Percentiles rank a stretch among this genome's conserved stretches.
Evolutionary conservation across 2,888 invertebrate species (phyloP).

Genomic region (Acanthosoma haemorrhoidale): DNA sequence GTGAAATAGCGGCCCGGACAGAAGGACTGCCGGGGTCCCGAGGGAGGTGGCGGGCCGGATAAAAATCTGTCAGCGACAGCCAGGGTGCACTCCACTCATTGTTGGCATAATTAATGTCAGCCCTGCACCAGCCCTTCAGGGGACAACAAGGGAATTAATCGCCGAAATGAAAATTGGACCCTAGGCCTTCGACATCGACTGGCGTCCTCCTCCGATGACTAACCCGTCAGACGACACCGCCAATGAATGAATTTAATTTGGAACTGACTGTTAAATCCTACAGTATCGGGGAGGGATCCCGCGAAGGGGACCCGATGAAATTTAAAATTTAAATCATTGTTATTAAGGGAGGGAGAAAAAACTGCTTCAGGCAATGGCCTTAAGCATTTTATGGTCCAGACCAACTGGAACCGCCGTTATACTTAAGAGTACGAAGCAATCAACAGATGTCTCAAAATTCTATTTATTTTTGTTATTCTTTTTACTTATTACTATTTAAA

Average conservation of each 20-base stretch:
- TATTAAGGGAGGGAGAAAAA: too few species aligned
- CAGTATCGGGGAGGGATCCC: background rate
- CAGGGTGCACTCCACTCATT: background rate
- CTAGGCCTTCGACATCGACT: background rate
- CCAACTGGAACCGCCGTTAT: too few species aligned
- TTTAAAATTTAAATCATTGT: background rate
- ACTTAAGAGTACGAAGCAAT: too few species aligned
- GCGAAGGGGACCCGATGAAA: background rate
- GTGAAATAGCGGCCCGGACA: background rate
- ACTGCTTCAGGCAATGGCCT: too few species aligned
- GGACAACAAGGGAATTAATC: conserved; percentile 14
- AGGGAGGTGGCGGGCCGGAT: background rate
- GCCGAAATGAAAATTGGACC: conserved; percentile 16
- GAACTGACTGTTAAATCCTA: background rate
- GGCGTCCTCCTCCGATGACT: background rate
- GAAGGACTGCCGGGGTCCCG: background rate
- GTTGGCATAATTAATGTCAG: conserved; percentile 16
- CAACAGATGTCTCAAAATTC: too few species aligned
- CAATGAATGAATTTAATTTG: background rate
- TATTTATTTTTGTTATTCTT: too few species aligned
- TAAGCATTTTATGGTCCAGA: too few species aligned
- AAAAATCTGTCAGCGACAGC: conserved; percentile 1
- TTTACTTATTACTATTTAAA: too few species aligned
- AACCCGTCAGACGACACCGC: background rate
- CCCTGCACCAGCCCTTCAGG: background rate